Base-by-base conservation (phyloP, 2,888 invertebrate genomes). In the Cryptophagus acutangulus region DNA sequence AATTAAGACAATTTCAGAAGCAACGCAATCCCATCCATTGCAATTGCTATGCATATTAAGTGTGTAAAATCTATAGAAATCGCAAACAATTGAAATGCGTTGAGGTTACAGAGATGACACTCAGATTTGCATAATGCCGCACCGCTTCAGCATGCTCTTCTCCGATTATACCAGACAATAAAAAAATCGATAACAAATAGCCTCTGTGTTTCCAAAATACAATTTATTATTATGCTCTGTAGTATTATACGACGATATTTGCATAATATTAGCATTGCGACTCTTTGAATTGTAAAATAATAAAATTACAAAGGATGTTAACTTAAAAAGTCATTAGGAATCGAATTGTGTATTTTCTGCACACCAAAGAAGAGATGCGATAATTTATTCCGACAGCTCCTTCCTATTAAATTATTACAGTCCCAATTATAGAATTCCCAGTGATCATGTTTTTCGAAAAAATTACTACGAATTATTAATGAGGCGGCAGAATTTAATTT, bases 161-260 rank as follows among this genome's bases (percentile, higher is more conserved):
- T 29, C 41, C 41, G 41, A 41, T 41, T 38, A 41, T 37, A 33
- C 26, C 33, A 41, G n/a, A n/a, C n/a, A 41, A 33, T 15, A 41
- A 41, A 36, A 30, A 41, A 20, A 20, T 20, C 24, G n/a, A 20
- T 20, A 20, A 20, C 24, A 20, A 20, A 20, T 20, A 20, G 24
- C 24, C n/a, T n/a, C n/a, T n/a, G 24, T 20, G n/a, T 20, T 20
- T n/a, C 24, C 24, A 6, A 20, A 20, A 20, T n/a, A 20, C 24
- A 20, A 20, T 20, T 20, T 20, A 20, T 20, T 20, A n/a, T n/a
- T n/a, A 20, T n/a, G 24, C 24, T 20, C 24, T 20, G 6, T n/a
- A n/a, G n/a, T n/a, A n/a, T n/a, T n/a, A n/a, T n/a, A n/a, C n/a
- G n/a, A n/a, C n/a, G n/a, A 20, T 20, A 8, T 20, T 20, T 20